Conservation (phyloP, 2,113 vertebrate species). For the Phycodurus eques region DNA sequence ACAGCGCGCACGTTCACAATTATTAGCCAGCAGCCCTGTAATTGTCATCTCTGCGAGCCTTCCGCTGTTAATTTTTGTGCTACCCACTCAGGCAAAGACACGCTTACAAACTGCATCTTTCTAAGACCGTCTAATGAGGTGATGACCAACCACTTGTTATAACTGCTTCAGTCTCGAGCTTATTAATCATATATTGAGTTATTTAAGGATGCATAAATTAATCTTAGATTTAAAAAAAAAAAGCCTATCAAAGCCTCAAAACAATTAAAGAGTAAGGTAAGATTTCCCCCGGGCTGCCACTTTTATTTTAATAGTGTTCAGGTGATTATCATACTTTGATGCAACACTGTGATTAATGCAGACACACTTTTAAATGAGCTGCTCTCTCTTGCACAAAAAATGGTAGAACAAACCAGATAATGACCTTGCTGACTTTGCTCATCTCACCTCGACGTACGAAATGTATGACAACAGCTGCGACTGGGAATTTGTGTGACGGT, state of each 20-base stretch:
- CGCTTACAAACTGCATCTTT: slow-evolving; percentile 79
- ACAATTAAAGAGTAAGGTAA: slow-evolving; percentile 99
- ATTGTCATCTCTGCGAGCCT: slow-evolving; percentile 24
- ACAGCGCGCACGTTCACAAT: slow-evolving; percentile 18
- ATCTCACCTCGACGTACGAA: slow-evolving; percentile 1
- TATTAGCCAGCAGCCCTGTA: slow-evolving; percentile 42
- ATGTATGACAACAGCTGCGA: background rate
- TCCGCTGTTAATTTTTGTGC: slow-evolving; percentile 39
- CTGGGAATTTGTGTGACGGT: background rate
- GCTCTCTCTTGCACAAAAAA: slow-evolving; percentile 66
- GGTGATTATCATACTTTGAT: slow-evolving; percentile 99
- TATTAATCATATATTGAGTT: slow-evolving; percentile 99
- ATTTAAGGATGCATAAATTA: slow-evolving; percentile 99
- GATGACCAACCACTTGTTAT: slow-evolving; percentile 99
- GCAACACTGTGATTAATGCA: slow-evolving; percentile 98
- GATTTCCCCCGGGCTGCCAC: slow-evolving; percentile 97
- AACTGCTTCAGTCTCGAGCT: slow-evolving; percentile 99
- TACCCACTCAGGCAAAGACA: slow-evolving; percentile 30
- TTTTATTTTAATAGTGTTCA: slow-evolving; percentile 99
- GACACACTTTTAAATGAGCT: slow-evolving; percentile 93
- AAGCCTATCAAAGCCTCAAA: slow-evolving; percentile 99
- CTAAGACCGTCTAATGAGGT: slow-evolving; percentile 94
- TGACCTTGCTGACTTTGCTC: slow-evolving; percentile 73
- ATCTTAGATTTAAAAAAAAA: slow-evolving; percentile 96
- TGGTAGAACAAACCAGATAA: slow-evolving; percentile 80